Evolutionary conservation across 1,140 invertebrate species (phyloP).

Genomic region (Radopholus similis): DNA sequence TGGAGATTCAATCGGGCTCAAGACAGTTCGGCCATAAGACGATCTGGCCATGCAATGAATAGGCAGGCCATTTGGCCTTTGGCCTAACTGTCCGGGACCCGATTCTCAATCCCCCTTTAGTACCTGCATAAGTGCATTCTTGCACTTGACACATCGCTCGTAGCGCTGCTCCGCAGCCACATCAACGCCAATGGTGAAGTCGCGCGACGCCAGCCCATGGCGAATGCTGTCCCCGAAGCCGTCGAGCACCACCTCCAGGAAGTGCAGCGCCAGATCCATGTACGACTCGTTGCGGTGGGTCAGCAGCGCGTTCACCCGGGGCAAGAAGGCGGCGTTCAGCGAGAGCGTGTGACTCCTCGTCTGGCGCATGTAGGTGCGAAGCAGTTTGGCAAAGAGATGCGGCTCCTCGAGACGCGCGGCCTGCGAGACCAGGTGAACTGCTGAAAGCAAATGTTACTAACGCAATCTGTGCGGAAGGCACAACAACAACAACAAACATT

Average conservation of each 20-base stretch:
- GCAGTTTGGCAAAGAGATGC: slow-evolving; percentile 17
- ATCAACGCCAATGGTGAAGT: slow-evolving; percentile 25
- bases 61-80: too few species aligned
- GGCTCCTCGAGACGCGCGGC: slow-evolving; percentile 7
- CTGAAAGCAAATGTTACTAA: not conserved
- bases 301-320: not conserved
- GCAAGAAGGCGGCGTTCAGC: slow-evolving; percentile 14
- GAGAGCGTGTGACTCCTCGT: slow-evolving; percentile 11
- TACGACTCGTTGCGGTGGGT: slow-evolving; percentile 8
- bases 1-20: too few species aligned
- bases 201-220: slow-evolving; percentile 19
- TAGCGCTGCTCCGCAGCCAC: slow-evolving; percentile 25
- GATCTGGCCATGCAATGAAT: too few species aligned
- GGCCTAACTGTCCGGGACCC: not conserved
- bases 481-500: not conserved
- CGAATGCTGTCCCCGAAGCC: slow-evolving; percentile 14
- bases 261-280: slow-evolving; percentile 13
- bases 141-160: slow-evolving; percentile 25
- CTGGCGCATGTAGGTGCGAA: slow-evolving; percentile 15
- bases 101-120: not conserved
- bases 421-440: slow-evolving; percentile 5
- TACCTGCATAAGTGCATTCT: slow-evolving; percentile 20
- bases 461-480: not conserved
- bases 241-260: slow-evolving; percentile 19
- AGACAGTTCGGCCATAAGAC: too few species aligned